Percentiles rank a stretch among this genome's conserved stretches.
Conservation (phyloP, 2,888 invertebrate genomes). For the Tridacna gigas region DNA sequence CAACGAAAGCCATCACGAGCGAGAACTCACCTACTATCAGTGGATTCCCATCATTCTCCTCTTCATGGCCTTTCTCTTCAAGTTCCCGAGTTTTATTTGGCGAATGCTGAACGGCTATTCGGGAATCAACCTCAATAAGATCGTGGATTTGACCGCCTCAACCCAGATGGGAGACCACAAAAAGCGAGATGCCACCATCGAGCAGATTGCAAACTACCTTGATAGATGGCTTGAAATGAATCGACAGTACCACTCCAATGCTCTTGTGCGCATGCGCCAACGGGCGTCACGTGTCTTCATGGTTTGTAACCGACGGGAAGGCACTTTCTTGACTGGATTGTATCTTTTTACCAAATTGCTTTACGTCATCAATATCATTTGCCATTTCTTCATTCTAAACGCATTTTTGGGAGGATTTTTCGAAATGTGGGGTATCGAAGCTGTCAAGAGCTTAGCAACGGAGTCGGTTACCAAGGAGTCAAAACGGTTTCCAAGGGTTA, state of each 20-base stretch:
- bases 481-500: slow-evolving; percentile 76
- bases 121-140: slow-evolving; percentile 79
- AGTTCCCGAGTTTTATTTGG: slow-evolving; percentile 85
- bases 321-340: slow-evolving; percentile 79
- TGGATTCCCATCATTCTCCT: slow-evolving; percentile 85
- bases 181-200: slow-evolving; percentile 75
- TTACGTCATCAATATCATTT: slow-evolving; percentile 76
- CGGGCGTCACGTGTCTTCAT: slow-evolving; percentile 73
- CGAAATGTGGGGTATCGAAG: slow-evolving; percentile 78
- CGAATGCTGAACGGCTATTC: slow-evolving; percentile 83
- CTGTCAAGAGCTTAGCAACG: slow-evolving; percentile 70
- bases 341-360: slow-evolving; percentile 77
- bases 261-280: slow-evolving; percentile 75
- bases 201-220: slow-evolving; percentile 76
- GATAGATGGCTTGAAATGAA: slow-evolving; percentile 80
- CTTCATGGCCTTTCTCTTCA: slow-evolving; percentile 86
- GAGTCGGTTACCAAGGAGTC: slow-evolving; percentile 76
- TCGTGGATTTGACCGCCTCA: slow-evolving; percentile 74
- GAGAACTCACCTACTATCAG: slow-evolving; percentile 81
- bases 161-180: slow-evolving; percentile 75
- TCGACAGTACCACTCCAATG: slow-evolving; percentile 76
- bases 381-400: slow-evolving; percentile 80
- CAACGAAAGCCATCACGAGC: slow-evolving; percentile 69
- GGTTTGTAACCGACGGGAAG: slow-evolving; percentile 78
- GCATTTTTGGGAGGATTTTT: slow-evolving; percentile 79